phyloP scores from a whole-genome alignment of 2,113 vertebrate species.

The Potamarius usumacintae region DNA sequence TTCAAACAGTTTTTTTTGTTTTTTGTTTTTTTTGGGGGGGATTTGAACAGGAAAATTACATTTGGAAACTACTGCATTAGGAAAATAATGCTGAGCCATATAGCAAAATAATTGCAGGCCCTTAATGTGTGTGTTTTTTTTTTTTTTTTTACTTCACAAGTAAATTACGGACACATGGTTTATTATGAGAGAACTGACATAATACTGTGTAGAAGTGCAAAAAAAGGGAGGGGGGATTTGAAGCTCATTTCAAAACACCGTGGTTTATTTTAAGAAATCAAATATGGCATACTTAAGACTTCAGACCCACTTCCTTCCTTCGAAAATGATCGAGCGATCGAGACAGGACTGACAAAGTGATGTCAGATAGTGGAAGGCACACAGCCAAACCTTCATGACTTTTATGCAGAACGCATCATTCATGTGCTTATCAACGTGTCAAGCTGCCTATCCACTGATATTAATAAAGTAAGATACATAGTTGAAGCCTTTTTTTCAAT shows the following conservation, averaged over 20 bases:
- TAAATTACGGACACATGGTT: not conserved
- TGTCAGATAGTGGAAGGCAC: conserved; percentile 9
- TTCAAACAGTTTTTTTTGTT: not conserved
- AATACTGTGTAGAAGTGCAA: not conserved
- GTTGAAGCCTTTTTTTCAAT: not conserved
- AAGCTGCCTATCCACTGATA: conserved; percentile 4
- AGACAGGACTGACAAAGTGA: conserved; percentile 11
- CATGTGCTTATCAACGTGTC: conserved; percentile 41
- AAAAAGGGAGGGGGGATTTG: not conserved
- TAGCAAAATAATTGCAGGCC: not conserved
- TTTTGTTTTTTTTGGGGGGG: not conserved
- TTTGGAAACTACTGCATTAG: too few species aligned
- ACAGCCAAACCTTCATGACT: not conserved
- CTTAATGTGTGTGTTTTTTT: not conserved
- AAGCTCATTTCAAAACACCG: not conserved
- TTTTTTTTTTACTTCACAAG: not conserved
- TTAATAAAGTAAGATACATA: conserved; percentile 5
- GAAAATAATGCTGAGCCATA: not conserved
- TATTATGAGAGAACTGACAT: not conserved
- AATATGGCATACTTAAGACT: not conserved
- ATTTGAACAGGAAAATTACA: too few species aligned
- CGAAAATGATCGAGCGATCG: not conserved
- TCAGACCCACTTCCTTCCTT: not conserved
- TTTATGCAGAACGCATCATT: conserved; percentile 28
- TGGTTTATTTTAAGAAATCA: not conserved